Evolutionary conservation across 2,797 vertebrate species (phyloP), one percentile per base, ranked within the genome.

Genomic region (Eleutherodactylus coqui): DNA sequence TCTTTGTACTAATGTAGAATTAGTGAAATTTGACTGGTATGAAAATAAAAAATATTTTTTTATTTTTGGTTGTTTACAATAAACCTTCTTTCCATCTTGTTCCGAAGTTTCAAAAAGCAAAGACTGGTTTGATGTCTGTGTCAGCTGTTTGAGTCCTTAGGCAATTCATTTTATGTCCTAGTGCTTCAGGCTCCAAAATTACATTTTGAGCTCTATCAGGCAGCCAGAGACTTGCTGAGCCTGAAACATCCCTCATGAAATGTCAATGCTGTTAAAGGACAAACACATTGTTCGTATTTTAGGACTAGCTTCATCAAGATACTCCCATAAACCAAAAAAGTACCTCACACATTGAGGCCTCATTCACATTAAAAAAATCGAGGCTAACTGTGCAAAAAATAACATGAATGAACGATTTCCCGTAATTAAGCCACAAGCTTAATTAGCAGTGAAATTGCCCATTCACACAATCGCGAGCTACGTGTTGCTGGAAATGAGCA

Each of bases 201-300:
- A 64, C 58, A 80, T 62, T 80, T 67, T 80, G 58, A 80, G 41
- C 58, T 80, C 58, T 47, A 62, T 80, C 78, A 47, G 41, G 60
- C 78, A 64, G 41, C 58, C 78, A 34, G 76, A 78, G 36, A 78
- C 53, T 58, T 78, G 38, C 78, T 80, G 78, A 80, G 58, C 38
- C 41, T 64, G 78, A 80, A 80, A 80, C 58, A 80, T 79, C 34
- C 53, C 47, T 43, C 58, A 80, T 64, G 58, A 80, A 64, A 80
- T 45, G 27, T 47, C 78, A 80, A 24, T 38, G 76, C 32, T n/a
- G 34, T 78, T 38, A 60, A 78, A 58, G 69, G 69, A 72, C 69
- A 72, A 72, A 72, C 45, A 73, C 38, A 73, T 73, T 45, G 69
- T 73, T 73, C 38, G 43, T 27, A 45, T n/a, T 43, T 45, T 41